These are phyloP conservation scores for Erebia palarica DNA, from an alignment of 2,888 invertebrate genomes.

Conservation along the genomic window DNA sequence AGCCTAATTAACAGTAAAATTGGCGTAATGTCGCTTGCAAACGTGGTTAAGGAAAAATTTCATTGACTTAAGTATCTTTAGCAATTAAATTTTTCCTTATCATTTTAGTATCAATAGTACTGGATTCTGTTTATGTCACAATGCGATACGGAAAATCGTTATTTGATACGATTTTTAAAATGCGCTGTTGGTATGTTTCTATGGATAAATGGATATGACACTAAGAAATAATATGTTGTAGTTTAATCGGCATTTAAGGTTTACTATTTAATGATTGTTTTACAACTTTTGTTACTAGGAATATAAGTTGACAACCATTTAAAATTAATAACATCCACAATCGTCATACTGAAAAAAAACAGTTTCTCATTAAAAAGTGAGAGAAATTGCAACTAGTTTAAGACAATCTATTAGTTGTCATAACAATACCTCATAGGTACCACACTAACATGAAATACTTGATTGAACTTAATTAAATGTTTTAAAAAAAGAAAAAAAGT, in stretches of 20 bases:
- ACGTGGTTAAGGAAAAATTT: slow-evolving; percentile 42
- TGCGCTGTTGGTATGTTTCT: slow-evolving; percentile 70
- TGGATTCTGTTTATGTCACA: slow-evolving; percentile 67
- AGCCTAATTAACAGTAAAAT: slow-evolving; percentile 66
- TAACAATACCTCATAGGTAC: slow-evolving; percentile 37
- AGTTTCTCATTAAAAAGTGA: slow-evolving; percentile 1
- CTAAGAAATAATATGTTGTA: slow-evolving; percentile 49
- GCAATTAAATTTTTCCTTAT: slow-evolving; percentile 47
- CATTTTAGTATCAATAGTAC: slow-evolving; percentile 75
- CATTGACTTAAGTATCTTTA: slow-evolving; percentile 26
- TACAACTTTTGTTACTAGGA: slow-evolving; percentile 64
- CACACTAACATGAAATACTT: slow-evolving; percentile 28
- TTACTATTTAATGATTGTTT: slow-evolving; percentile 61
- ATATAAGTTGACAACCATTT: slow-evolving; percentile 54
- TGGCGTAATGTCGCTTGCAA: slow-evolving; percentile 46
- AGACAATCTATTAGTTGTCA: not conserved
- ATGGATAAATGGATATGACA: slow-evolving; percentile 66
- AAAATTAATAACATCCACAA: slow-evolving; percentile 15
- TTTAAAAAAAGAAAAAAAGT: not conserved
- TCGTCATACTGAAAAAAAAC: slow-evolving; percentile 2
- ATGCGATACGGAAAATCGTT: slow-evolving; percentile 46
- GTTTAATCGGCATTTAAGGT: slow-evolving; percentile 68
- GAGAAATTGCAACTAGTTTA: not conserved
- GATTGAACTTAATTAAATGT: not conserved
- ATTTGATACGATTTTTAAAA: slow-evolving; percentile 48